Base-by-base conservation (phyloP, 2,797 vertebrate genomes). In the Philypnodon macrostomus region DNA sequence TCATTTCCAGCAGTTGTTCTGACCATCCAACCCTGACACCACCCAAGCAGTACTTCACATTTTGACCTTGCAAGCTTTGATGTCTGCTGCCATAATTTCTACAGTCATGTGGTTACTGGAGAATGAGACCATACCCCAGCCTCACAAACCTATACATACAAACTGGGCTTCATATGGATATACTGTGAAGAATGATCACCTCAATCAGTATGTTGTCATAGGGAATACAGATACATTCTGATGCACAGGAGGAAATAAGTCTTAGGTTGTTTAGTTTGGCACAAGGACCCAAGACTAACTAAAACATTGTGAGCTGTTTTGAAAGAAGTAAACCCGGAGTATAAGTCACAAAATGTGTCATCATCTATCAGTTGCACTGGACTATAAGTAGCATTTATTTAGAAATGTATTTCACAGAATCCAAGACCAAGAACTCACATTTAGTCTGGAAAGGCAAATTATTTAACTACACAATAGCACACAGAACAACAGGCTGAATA, bases 171-270 rank as follows among this genome's bases (percentile, higher is more conserved):
- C 30, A 5, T 49, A 69, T 58, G 42, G 53, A 75, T 63, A 62
- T 56, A 69, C 60, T 85, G 70, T 24, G 32, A 59, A 75, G 84
- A 87, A 79, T 85, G 73, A 88, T 85, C 53, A 65, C 76, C 75
- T 62, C 67, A 72, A 85, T 85, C 81, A 78, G 86, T 88, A 77
- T 77, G 79, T 81, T 70, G 70, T 81, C 67, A 37, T 34, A 46
- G 62, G 64, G 77, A 60, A 76, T 65, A 33, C 55, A 62, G 66
- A 84, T 85, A 71, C 75, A 86, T 85, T 65, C 63, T 46, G 9
- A 21, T 12, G 7, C 16, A 64, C 67, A 46, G 45, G 68, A 50
- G 49, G 71, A 53, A 15, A 63, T 82, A 53, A 73, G 60, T 77
- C 42, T 13, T 17, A 5, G 24, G 23, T 57, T 33, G 73, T 75